phyloP scores from a whole-genome alignment of 2,113 vertebrate genomes.

The Caloenas nicobarica region DNA sequence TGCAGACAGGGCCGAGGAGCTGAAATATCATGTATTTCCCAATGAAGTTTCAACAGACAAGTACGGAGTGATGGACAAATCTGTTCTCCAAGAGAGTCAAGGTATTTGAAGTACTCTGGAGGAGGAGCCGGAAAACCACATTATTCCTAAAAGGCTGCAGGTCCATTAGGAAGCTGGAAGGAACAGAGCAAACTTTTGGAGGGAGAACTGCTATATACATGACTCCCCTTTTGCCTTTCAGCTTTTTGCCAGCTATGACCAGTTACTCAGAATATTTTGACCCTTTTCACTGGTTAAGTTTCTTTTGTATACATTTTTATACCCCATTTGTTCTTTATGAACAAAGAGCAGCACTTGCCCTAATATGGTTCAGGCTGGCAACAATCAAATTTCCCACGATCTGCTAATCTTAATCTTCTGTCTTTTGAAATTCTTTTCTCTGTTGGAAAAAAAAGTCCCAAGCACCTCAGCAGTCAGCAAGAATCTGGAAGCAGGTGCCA shows the following conservation, averaged over 20 bases:
- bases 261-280: neutral
- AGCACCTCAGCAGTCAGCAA: neutral
- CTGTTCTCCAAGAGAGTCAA: neutral
- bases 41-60: neutral
- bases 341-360: neutral
- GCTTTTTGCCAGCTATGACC: neutral
- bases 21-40: neutral
- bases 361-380: neutral
- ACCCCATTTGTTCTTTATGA: accelerated
- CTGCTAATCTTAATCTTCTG: neutral
- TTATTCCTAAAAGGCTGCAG: neutral
- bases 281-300: neutral
- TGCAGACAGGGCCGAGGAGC: neutral
- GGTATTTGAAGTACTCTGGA: neutral
- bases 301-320: neutral
- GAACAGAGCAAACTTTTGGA: neutral
- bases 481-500: neutral
- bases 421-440: neutral
- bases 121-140: neutral
- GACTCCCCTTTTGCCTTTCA: neutral
- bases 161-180: neutral
- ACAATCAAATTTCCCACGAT: neutral
- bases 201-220: neutral
- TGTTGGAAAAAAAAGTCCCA: neutral
- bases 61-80: neutral